Conservation (phyloP, 2,113 vertebrate genomes). For the Opisthocomus hoazin region DNA sequence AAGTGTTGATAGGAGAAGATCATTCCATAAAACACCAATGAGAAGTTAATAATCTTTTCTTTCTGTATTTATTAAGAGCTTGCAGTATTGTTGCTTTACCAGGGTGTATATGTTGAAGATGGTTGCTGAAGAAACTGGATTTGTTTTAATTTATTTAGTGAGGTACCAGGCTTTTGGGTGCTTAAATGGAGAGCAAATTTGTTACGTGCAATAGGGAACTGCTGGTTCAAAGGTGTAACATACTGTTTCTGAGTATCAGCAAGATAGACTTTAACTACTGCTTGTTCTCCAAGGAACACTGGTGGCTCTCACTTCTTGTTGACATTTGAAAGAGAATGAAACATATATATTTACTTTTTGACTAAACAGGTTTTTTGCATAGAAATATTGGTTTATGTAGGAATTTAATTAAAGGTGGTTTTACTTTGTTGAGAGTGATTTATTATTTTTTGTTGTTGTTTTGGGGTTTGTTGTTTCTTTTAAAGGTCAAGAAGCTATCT, state of each 20-base stretch:
- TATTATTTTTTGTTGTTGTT: background rate
- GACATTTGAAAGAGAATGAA: conserved; percentile 56
- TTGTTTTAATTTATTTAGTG: conserved; percentile 75
- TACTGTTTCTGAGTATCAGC: conserved; percentile 48
- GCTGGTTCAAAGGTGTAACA: conserved; percentile 64
- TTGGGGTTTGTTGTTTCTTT: background rate
- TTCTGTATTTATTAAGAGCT: conserved; percentile 75
- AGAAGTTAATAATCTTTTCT: conserved; percentile 31
- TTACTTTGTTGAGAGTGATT: conserved; percentile 65
- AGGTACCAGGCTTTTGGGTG: conserved; percentile 74
- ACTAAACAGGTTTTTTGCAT: conserved; percentile 69
- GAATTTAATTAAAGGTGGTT: conserved; percentile 74
- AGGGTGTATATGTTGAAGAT: conserved; percentile 51
- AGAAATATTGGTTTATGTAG: conserved; percentile 68
- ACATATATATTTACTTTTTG: conserved; percentile 59
- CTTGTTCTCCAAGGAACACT: conserved; percentile 68
- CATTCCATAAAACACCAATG: conserved; percentile 47
- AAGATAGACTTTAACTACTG: conserved; percentile 62
- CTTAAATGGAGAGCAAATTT: conserved; percentile 66
- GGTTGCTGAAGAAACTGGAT: conserved; percentile 67
- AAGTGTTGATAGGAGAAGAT: conserved; percentile 41
- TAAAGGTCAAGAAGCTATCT: background rate
- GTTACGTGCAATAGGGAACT: conserved; percentile 75
- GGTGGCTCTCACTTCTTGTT: conserved; percentile 57
- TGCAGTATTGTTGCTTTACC: conserved; percentile 59